Conservation (phyloP, 2,113 vertebrate species). For the Echinops telfairi region DNA sequence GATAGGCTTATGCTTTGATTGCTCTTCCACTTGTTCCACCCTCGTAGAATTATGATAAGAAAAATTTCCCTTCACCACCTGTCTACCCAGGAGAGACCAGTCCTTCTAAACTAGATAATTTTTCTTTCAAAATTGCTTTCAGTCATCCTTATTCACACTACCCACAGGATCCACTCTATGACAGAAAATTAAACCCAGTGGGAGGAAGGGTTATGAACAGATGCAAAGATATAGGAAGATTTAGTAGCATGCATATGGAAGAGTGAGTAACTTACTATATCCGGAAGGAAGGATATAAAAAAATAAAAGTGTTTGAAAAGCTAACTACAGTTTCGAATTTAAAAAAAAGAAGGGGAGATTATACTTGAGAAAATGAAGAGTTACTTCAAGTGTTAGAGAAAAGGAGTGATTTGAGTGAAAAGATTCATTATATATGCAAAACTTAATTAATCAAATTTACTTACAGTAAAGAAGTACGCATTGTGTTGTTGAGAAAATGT, state of each 20-base stretch:
- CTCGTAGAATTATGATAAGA: not conserved
- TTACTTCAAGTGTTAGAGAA: constrained; percentile 16
- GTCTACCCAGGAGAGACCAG: not conserved
- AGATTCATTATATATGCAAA: not conserved
- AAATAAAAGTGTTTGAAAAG: constrained; percentile 12
- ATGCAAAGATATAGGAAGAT: constrained; percentile 16
- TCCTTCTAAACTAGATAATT: not conserved
- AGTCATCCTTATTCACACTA: not conserved
- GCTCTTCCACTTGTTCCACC: not conserved
- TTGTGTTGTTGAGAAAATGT: not conserved
- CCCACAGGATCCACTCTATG: not conserved
- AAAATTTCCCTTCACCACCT: not conserved
- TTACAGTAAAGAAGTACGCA: not conserved
- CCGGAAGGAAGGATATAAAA: not conserved
- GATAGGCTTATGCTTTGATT: not conserved
- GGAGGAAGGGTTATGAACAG: not conserved
- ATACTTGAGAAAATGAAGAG: not conserved
- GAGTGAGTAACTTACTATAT: not conserved
- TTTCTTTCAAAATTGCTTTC: constrained; percentile 36
- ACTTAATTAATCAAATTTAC: constrained; percentile 28
- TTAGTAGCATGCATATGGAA: not conserved
- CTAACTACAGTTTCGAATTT: not conserved
- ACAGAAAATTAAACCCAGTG: not conserved
- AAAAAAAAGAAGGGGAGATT: not conserved
- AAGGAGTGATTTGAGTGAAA: constrained; percentile 26